Evolutionary conservation across 2,113 vertebrate genomes (phyloP).

Genomic region (Nansenia antarctica): DNA sequence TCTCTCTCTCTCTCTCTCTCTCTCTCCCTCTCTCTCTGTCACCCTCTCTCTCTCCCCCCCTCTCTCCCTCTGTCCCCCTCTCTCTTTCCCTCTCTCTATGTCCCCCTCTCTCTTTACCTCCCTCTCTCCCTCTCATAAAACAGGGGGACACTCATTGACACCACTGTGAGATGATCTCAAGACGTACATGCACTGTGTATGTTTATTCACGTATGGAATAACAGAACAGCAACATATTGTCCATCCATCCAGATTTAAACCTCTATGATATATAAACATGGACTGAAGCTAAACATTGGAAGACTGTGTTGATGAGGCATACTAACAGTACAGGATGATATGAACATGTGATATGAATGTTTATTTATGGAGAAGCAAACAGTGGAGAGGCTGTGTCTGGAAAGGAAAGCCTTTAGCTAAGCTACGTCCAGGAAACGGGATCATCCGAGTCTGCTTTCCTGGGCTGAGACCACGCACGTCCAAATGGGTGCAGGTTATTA

Average conservation of each 20-base stretch:
- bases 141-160: too few species aligned
- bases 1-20: too few species aligned
- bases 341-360: background rate
- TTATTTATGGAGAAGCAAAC: background rate
- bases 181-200: background rate
- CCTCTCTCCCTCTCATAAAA: too few species aligned
- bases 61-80: too few species aligned
- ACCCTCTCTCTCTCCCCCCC: too few species aligned
- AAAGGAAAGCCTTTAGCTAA: background rate
- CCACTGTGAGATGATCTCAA: background rate
- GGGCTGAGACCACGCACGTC: too few species aligned
- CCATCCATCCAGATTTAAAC: slow-evolving; percentile 27
- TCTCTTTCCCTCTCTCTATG: too few species aligned
- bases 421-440: background rate
- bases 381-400: background rate
- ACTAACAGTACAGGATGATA: background rate
- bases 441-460: background rate
- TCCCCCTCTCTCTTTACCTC: too few species aligned
- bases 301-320: background rate
- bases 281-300: background rate
- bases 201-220: background rate
- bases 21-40: too few species aligned
- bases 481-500: background rate
- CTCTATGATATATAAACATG: slow-evolving; percentile 23
- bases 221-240: slow-evolving; percentile 5